A percentile compares a stretch with the other conserved stretches of the same genome.
Conservation (phyloP, 1,140 invertebrate genomes). For the Papilio aristodemus region DNA sequence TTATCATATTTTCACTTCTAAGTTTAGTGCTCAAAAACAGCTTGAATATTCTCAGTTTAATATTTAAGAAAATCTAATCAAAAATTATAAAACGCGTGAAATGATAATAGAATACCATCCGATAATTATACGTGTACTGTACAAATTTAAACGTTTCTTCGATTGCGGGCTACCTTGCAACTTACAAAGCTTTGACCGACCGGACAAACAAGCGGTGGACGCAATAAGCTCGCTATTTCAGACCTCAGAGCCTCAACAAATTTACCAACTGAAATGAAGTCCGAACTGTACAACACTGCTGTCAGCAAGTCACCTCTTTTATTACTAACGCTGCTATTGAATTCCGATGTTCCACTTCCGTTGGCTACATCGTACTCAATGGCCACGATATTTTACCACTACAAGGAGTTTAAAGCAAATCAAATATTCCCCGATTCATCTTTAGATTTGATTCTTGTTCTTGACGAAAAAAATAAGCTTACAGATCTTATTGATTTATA, state of each 20-base stretch:
- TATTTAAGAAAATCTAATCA: no score
- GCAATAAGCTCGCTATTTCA: conserved; percentile 74
- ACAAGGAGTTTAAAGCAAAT: conserved; percentile 34
- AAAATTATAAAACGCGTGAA: no score
- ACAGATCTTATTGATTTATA: no score
- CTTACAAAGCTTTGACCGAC: conserved; percentile 68
- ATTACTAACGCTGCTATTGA: conserved; percentile 69
- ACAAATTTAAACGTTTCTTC: conserved; percentile 51
- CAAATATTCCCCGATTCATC: not conserved
- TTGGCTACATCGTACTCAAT: conserved; percentile 40
- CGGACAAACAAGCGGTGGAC: conserved; percentile 64
- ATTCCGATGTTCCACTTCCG: conserved; percentile 61
- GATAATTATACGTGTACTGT: not conserved
- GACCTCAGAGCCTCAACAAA: conserved; percentile 70
- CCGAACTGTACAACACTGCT: conserved; percentile 54
- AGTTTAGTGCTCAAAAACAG: no score
- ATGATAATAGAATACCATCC: not conserved
- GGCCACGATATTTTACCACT: conserved; percentile 30
- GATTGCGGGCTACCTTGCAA: conserved; percentile 54
- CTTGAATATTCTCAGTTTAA: no score
- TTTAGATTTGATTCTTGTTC: no score
- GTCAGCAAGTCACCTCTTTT: conserved; percentile 70
- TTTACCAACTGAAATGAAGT: conserved; percentile 76
- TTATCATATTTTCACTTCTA: no score
- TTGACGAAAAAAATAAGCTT: no score